Percentiles rank a stretch among this genome's conserved stretches.
Evolutionary conservation across 2,888 invertebrate genomes (phyloP).

Genomic region (Drosophila putrida): DNA sequence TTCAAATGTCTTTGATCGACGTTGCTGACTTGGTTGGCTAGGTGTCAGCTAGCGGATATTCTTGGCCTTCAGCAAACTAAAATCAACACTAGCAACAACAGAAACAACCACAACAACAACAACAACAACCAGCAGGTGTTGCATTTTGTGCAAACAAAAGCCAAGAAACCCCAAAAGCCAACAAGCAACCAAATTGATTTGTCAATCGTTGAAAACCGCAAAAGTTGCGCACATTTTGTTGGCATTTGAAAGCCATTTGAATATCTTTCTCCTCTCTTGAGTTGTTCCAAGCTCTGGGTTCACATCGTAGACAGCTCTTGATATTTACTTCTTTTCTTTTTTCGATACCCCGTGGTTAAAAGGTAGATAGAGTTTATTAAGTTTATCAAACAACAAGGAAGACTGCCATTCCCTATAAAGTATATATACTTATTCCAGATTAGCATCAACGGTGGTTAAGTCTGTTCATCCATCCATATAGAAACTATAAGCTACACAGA

Average conservation of each 20-base stretch:
- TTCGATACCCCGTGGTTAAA: background rate
- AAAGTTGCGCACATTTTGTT: conserved; percentile 74
- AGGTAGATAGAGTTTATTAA: no score
- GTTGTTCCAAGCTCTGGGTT: conserved; percentile 19
- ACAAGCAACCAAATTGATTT: conserved; percentile 69
- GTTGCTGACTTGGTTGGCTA: conserved; percentile 58
- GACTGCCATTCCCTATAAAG: no score
- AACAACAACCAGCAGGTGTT: conserved; percentile 65
- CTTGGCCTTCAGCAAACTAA: conserved; percentile 61
- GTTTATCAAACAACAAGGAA: background rate
- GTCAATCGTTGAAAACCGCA: conserved; percentile 74
- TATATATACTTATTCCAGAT: no score
- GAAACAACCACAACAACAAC: conserved; percentile 4
- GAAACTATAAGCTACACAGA: no score
- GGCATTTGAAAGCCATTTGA: conserved; percentile 79
- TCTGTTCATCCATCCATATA: no score
- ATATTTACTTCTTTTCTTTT: conserved; percentile 26
- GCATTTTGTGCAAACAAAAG: conserved; percentile 61
- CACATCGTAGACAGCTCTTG: conserved; percentile 36
- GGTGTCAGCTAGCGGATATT: conserved; percentile 64
- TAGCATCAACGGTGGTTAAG: no score
- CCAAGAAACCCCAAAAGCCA: conserved; percentile 3
- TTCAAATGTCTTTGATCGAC: conserved; percentile 73
- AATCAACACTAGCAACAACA: conserved; percentile 39
- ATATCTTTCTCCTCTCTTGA: conserved; percentile 48